Conservation (phyloP, 37 sponge, comb jelly and placozoan genomes). For the Chondrilla cf. caribensis region DNA sequence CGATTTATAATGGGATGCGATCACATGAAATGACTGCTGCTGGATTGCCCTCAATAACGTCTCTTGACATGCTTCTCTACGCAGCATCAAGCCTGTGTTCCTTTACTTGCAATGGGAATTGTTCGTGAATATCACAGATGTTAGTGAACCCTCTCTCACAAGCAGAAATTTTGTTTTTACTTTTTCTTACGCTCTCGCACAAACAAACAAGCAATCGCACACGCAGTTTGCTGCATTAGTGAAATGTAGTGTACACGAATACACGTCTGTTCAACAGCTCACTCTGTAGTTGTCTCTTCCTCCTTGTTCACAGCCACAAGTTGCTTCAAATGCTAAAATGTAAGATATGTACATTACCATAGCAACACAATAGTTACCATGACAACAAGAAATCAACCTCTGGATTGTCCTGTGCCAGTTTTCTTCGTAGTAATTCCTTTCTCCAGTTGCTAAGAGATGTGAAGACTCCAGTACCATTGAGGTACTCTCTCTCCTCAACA, state of each 20-base stretch:
- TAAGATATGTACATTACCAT: not conserved
- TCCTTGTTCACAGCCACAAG: not conserved
- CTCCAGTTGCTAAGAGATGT: conserved; percentile 20
- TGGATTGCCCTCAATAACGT: too few relatives aligned
- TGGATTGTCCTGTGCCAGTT: not conserved
- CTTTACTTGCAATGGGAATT: too few relatives aligned
- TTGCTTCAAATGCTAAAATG: not conserved
- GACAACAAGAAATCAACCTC: not conserved
- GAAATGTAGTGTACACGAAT: not conserved
- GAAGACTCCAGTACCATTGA: conserved; percentile 10
- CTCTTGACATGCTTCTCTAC: too few relatives aligned
- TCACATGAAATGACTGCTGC: too few relatives aligned
- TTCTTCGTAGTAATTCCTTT: not conserved
- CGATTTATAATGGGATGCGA: too few relatives aligned
- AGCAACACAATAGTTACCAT: too few relatives aligned
- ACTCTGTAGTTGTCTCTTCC: not conserved
- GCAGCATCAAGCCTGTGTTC: too few relatives aligned
- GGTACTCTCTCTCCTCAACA: conserved; percentile 35
- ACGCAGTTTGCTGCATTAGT: not conserved
- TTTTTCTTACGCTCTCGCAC: not conserved
- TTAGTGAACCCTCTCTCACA: too few relatives aligned
- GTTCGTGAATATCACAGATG: too few relatives aligned
- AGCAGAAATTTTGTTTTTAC: too few relatives aligned
- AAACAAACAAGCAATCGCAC: not conserved
- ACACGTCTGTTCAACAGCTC: not conserved